These are phyloP conservation scores for Phaetusa simplex DNA, from an alignment of 2,113 vertebrate species.

Conservation along the genomic window DNA sequence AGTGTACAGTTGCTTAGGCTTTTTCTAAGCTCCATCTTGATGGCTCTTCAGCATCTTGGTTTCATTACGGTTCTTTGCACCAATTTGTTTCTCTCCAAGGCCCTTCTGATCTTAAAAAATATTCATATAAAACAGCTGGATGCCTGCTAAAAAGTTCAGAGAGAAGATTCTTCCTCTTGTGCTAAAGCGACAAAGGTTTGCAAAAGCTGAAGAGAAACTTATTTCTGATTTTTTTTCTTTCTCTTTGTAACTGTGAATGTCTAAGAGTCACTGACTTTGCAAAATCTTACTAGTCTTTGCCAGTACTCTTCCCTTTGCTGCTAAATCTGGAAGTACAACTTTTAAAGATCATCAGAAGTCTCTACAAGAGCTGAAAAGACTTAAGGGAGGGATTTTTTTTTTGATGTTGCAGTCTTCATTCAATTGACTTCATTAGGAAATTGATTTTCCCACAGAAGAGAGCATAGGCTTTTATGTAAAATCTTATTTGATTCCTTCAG, in stretches of 20 bases:
- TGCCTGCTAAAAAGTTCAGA: background rate
- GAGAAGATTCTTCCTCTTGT: background rate
- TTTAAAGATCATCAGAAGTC: background rate
- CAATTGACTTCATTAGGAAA: background rate
- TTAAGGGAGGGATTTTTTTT: background rate
- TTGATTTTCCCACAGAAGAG: background rate
- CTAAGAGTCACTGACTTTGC: background rate
- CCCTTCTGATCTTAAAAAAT: background rate
- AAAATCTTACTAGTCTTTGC: background rate
- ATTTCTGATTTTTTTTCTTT: background rate
- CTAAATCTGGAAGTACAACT: background rate
- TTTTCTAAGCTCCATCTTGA: background rate
- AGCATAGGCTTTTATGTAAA: background rate
- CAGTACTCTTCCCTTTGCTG: background rate
- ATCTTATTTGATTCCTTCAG: background rate
- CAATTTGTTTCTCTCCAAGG: background rate
- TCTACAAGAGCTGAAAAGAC: background rate
- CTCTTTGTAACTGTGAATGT: background rate
- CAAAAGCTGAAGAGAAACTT: background rate
- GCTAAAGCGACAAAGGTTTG: background rate
- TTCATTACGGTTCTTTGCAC: background rate
- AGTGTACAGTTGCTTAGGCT: background rate
- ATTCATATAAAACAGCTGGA: background rate
- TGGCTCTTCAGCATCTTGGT: background rate
- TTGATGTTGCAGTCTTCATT: background rate